Evolutionary conservation across 2,113 vertebrate species (phyloP).

Genomic region (Ochotona curzoniae): DNA sequence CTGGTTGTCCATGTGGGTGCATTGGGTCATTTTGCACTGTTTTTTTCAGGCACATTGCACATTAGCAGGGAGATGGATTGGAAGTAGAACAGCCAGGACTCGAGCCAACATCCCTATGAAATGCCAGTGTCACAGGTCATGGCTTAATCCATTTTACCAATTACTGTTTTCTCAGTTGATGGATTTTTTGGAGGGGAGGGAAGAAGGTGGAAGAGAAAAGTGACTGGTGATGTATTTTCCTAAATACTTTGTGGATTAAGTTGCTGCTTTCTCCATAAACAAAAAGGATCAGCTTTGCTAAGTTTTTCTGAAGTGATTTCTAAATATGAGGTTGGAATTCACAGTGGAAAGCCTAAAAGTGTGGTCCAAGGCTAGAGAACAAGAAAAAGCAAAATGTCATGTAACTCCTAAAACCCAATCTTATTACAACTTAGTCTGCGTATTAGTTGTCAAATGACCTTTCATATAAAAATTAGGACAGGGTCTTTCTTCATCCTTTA

Average conservation of each 20-base stretch:
- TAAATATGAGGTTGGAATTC: conserved; percentile 25
- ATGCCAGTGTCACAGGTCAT: too few relatives aligned
- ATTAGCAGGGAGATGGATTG: too few relatives aligned
- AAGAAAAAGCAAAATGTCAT: neutral
- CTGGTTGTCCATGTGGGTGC: too few relatives aligned
- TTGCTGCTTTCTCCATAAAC: neutral
- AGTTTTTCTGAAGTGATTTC: conserved; percentile 45
- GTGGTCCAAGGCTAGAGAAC: conserved; percentile 8
- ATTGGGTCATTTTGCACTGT: too few relatives aligned
- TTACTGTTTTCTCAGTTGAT: too few relatives aligned
- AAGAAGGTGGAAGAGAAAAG: neutral
- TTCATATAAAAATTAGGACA: conserved; percentile 69
- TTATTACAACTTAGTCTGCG: conserved; percentile 40
- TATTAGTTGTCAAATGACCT: conserved; percentile 65
- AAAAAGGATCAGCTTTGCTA: conserved; percentile 50
- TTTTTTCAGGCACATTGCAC: too few relatives aligned
- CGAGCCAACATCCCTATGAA: too few relatives aligned
- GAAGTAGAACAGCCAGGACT: too few relatives aligned
- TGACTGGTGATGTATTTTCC: neutral
- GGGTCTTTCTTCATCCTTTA: conserved; percentile 53
- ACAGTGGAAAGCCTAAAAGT: conserved; percentile 53
- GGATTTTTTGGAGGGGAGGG: too few relatives aligned
- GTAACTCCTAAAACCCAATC: conserved; percentile 48
- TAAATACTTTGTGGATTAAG: neutral
- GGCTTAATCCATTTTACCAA: too few relatives aligned